These are phyloP conservation scores for Python bivittatus DNA, from an alignment of 2,113 vertebrate genomes.

Conservation along the genomic window DNA sequence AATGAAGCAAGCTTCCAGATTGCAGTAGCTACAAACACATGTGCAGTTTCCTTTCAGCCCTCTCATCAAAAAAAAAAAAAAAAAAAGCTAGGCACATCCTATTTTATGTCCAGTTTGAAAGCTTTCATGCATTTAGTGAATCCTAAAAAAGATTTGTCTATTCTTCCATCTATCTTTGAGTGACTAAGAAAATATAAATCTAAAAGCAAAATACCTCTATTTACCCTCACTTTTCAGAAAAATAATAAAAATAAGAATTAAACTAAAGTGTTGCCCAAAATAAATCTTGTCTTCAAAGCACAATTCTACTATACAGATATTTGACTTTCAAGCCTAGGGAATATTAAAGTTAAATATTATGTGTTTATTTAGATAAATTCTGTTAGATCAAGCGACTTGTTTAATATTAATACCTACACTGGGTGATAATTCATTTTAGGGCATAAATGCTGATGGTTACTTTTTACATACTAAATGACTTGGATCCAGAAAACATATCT, in stretches of 20 bases:
- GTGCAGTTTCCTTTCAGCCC: too few relatives aligned
- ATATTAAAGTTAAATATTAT: neutral
- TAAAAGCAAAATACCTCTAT: neutral
- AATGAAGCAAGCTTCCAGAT: too few relatives aligned
- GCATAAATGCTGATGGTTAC: neutral
- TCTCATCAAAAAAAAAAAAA: neutral
- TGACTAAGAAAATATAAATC: neutral
- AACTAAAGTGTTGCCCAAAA: neutral
- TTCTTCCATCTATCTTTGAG: neutral
- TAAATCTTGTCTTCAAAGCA: neutral
- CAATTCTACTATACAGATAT: neutral
- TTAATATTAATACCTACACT: neutral
- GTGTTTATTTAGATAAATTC: neutral
- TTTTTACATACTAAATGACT: neutral
- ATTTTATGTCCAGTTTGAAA: neutral
- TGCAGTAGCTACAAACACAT: too few relatives aligned
- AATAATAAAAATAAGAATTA: neutral
- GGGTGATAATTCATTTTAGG: neutral
- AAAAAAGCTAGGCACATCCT: neutral
- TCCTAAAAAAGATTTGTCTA: neutral
- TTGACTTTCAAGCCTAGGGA: neutral
- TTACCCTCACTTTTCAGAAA: neutral
- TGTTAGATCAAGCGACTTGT: neutral
- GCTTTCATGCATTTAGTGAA: neutral
- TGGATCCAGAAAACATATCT: neutral